Evolutionary conservation across 2,797 vertebrate genomes (phyloP).

Genomic region (Sylvia borin): DNA sequence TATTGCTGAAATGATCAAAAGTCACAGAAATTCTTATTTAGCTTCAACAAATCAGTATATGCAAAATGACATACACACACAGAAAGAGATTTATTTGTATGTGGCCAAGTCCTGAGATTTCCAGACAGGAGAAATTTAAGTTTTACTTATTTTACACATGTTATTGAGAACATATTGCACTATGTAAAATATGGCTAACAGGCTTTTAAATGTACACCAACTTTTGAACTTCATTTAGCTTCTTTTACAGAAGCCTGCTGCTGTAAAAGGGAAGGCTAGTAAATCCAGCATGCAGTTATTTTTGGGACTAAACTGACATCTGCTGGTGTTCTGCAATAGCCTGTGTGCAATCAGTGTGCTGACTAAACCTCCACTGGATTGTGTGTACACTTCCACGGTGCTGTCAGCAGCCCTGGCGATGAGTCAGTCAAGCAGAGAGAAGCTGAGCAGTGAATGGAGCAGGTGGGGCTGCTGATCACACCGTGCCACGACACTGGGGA

Average conservation of each 20-base stretch:
- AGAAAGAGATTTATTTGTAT: not conserved
- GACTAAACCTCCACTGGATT: not conserved
- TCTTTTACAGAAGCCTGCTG: not conserved
- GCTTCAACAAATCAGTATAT: not conserved
- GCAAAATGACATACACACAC: not conserved
- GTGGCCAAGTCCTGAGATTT: not conserved
- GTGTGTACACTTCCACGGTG: rapidly evolving
- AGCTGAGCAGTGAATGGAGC: rapidly evolving
- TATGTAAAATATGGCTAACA: not conserved
- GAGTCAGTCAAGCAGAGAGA: not conserved
- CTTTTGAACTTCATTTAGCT: not conserved
- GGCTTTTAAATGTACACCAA: not conserved
- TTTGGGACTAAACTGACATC: slow-evolving; percentile 11
- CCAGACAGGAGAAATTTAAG: not conserved
- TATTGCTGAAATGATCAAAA: not conserved
- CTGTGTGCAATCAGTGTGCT: not conserved
- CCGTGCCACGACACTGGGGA: rapidly evolving
- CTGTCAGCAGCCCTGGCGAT: not conserved
- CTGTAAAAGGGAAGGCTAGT: not conserved
- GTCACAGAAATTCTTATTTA: not conserved
- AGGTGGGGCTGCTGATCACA: not conserved
- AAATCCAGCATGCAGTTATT: not conserved
- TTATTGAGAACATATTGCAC: not conserved
- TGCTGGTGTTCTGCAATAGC: not conserved
- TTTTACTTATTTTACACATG: not conserved